Evolutionary conservation across 23 tunicate species (phyloP).

Genomic region (Trididemnum nubilum): DNA sequence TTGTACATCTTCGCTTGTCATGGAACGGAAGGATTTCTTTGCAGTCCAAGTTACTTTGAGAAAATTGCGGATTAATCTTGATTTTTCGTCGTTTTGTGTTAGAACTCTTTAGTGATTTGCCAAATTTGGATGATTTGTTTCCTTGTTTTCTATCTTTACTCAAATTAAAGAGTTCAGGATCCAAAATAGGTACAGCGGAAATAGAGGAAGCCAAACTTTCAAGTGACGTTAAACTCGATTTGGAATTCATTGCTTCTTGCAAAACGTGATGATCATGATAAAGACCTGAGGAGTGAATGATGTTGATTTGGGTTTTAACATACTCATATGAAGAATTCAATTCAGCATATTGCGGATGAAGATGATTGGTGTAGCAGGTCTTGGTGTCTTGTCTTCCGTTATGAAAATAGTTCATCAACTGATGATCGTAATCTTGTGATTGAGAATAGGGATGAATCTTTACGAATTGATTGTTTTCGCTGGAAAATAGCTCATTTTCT

Average conservation of each 20-base stretch:
- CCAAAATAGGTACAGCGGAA: conserved; percentile 41
- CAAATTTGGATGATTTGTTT: background rate
- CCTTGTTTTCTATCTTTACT: conserved; percentile 21
- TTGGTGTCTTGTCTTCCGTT: background rate
- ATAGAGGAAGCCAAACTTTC: conserved; percentile 51
- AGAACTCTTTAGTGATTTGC: conserved; percentile 4
- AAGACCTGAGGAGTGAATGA: background rate
- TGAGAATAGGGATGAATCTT: background rate
- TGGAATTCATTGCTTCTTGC: background rate
- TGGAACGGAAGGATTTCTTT: too few relatives aligned
- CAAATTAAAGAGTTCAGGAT: conserved; percentile 40
- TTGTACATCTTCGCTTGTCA: too few relatives aligned
- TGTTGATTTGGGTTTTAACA: background rate
- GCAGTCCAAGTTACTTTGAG: too few relatives aligned
- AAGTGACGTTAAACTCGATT: conserved; percentile 35
- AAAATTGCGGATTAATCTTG: too few relatives aligned
- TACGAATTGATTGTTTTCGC: background rate
- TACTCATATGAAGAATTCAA: background rate
- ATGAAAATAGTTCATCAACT: background rate
- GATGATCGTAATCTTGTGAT: background rate
- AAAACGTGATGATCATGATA: background rate
- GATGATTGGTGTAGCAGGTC: background rate
- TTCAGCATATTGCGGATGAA: background rate
- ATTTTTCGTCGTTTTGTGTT: background rate
- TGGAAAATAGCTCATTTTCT: background rate